These are phyloP conservation scores for Pelagia noctiluca DNA, from an alignment of 30 jellyfish, hydroid and myxozoan genomes.

Conservation along the genomic window DNA sequence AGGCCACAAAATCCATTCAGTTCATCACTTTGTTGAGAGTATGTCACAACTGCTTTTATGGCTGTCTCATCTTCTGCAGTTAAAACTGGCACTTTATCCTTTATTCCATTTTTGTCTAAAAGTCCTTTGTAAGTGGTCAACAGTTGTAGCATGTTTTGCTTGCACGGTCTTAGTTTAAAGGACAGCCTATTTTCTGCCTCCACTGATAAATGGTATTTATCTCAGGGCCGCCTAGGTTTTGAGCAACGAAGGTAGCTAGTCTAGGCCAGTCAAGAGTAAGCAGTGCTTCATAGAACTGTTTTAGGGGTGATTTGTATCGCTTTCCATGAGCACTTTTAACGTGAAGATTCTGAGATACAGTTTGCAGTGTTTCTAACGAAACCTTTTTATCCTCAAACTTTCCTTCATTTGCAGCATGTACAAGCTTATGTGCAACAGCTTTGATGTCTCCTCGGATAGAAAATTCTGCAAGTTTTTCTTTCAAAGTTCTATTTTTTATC, in stretches of 20 bases:
- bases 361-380: neutral
- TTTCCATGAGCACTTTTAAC: neutral
- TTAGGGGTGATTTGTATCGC: neutral
- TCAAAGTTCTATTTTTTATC: neutral
- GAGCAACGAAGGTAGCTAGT: neutral
- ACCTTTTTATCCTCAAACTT: neutral
- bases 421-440: no score
- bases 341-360: neutral
- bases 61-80: slow-evolving; percentile 29
- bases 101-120: neutral
- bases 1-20: slow-evolving; percentile 23
- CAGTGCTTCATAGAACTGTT: neutral
- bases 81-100: slow-evolving; percentile 5
- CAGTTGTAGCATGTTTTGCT: neutral
- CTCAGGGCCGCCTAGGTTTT: neutral
- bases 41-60: neutral
- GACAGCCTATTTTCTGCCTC: neutral
- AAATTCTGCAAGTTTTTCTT: neutral
- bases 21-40: neutral
- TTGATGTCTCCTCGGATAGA: no score
- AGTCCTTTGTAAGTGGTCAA: neutral
- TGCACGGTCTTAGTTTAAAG: neutral
- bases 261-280: neutral
- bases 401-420: neutral
- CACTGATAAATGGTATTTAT: neutral